These are phyloP conservation scores for Stegana nigrithorax DNA, from an alignment of 2,888 invertebrate genomes.

Conservation along the genomic window DNA sequence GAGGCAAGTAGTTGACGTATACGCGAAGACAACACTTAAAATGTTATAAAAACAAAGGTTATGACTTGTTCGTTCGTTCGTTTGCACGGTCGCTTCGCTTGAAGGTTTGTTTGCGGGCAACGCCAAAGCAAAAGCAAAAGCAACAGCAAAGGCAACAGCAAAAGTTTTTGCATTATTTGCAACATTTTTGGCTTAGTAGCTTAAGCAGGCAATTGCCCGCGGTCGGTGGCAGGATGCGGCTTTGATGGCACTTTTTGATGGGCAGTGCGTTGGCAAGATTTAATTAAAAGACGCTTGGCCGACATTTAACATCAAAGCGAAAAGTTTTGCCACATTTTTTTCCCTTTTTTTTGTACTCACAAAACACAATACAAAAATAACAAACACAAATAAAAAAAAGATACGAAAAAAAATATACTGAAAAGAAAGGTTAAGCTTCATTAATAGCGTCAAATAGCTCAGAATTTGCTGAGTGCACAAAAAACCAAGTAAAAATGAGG, in stretches of 20 bases:
- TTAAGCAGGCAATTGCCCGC: too few relatives aligned
- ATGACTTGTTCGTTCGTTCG: background rate
- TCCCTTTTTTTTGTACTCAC: background rate
- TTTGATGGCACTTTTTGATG: too few relatives aligned
- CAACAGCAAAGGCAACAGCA: background rate
- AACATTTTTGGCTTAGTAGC: too few relatives aligned
- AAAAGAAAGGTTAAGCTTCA: background rate
- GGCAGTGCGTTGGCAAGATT: background rate
- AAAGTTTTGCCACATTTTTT: background rate
- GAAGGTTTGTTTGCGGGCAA: background rate
- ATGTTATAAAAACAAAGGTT: conserved; percentile 6
- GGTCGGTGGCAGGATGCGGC: background rate
- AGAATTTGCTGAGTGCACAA: too few relatives aligned
- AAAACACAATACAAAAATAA: background rate
- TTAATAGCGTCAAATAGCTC: background rate
- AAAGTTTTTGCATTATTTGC: background rate
- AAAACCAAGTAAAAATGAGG: background rate
- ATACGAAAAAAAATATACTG: background rate
- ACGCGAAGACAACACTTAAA: background rate
- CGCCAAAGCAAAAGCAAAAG: background rate
- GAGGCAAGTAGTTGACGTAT: background rate
- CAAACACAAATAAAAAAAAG: background rate
- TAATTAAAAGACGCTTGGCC: background rate
- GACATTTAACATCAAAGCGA: background rate
- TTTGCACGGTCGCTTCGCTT: background rate